Evolutionary conservation across 2,888 invertebrate genomes (phyloP).

Genomic region (Cistogaster globosa): DNA sequence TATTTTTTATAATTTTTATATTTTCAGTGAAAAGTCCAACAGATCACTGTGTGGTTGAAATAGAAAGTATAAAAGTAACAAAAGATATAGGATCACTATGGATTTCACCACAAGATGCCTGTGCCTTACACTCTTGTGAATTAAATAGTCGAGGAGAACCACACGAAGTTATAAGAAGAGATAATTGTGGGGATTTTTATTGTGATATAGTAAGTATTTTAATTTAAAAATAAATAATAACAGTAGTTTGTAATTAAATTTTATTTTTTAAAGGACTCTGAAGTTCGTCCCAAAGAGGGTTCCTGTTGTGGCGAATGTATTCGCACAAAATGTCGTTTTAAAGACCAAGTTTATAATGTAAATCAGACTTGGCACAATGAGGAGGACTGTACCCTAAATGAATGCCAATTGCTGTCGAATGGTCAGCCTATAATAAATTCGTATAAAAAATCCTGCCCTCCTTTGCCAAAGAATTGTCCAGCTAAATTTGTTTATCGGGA

Average conservation of each 20-base stretch:
- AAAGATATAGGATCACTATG: slow-evolving; percentile 80
- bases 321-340: slow-evolving; percentile 80
- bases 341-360: slow-evolving; percentile 77
- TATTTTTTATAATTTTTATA: not conserved
- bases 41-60: slow-evolving; percentile 78
- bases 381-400: slow-evolving; percentile 80
- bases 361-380: slow-evolving; percentile 81
- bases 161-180: slow-evolving; percentile 73
- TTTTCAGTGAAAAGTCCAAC: slow-evolving; percentile 22
- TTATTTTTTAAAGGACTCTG: slow-evolving; percentile 77
- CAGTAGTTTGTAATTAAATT: no score
- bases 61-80: slow-evolving; percentile 67
- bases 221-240: no score
- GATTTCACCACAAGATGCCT: slow-evolving; percentile 78
- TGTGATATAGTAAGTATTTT: slow-evolving; percentile 80
- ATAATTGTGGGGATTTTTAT: slow-evolving; percentile 80
- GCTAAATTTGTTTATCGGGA: slow-evolving; percentile 75
- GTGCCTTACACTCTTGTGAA: slow-evolving; percentile 78
- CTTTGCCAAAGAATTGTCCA: slow-evolving; percentile 78
- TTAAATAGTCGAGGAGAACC: slow-evolving; percentile 72
- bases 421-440: slow-evolving; percentile 78
- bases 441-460: slow-evolving; percentile 79
- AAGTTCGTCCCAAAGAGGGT: slow-evolving; percentile 75
- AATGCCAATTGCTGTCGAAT: slow-evolving; percentile 77
- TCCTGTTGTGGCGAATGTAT: slow-evolving; percentile 82